Evolutionary conservation across 2,888 invertebrate genomes (phyloP).

Genomic region (Autographa pulchrina): DNA sequence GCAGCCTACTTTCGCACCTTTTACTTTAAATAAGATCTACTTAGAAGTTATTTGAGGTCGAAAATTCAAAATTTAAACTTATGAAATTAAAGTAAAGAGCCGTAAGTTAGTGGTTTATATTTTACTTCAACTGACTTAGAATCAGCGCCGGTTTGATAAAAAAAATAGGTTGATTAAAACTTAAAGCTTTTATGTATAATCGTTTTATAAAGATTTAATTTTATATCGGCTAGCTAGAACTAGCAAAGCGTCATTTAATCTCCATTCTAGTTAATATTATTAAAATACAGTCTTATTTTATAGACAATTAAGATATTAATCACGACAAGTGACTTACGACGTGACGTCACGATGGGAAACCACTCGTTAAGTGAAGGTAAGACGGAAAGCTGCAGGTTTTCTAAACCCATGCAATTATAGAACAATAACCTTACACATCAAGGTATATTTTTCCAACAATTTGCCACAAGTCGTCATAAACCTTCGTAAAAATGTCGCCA

Average conservation of each 20-base stretch:
- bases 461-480: neutral
- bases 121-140: too few species aligned
- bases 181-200: too few species aligned
- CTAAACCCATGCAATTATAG: slow-evolving; percentile 13
- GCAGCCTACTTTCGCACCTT: slow-evolving; percentile 7
- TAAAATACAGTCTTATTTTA: too few species aligned
- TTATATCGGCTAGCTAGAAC: too few species aligned
- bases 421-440: slow-evolving; percentile 8
- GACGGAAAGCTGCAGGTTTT: neutral
- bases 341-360: neutral
- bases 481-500: slow-evolving; percentile 35
- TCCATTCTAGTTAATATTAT: too few species aligned
- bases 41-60: neutral
- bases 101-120: too few species aligned
- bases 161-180: too few species aligned
- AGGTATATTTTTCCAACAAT: slow-evolving; percentile 16
- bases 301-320: neutral
- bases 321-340: neutral
- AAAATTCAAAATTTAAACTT: too few species aligned
- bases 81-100: too few species aligned
- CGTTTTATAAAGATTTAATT: too few species aligned
- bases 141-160: too few species aligned
- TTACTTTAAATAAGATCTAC: neutral
- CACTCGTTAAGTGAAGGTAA: neutral
- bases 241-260: too few species aligned